Percentiles rank a stretch among this genome's conserved stretches.
Conservation (phyloP, 1,140 invertebrate species). For the Tenebrio molitor region DNA sequence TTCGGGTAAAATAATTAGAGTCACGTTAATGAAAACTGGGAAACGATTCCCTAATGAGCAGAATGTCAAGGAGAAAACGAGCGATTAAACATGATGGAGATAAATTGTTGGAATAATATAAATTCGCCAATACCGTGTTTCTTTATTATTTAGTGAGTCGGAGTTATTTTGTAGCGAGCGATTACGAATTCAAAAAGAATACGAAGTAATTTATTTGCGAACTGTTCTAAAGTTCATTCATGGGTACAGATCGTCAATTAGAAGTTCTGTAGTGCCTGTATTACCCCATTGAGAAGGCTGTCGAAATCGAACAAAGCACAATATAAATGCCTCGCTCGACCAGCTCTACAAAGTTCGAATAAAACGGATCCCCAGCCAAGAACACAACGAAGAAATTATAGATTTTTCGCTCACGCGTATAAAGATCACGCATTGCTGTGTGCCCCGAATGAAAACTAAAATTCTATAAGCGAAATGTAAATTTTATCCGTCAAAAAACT, state of each 20-base stretch:
- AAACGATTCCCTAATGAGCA: neutral
- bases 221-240: conserved; percentile 16
- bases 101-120: neutral
- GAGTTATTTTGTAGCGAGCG: neutral
- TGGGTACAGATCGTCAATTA: conserved; percentile 35
- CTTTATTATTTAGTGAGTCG: conserved; percentile 12
- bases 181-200: conserved; percentile 30
- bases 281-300: conserved; percentile 25
- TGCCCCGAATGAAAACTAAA: conserved; percentile 12
- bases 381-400: conserved; percentile 10
- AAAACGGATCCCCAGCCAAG: conserved; percentile 24
- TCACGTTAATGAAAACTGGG: neutral
- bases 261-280: conserved; percentile 24
- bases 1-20: neutral
- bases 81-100: conserved; percentile 5
- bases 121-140: conserved; percentile 1
- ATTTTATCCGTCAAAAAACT: neutral
- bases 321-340: conserved; percentile 35
- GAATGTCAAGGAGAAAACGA: conserved; percentile 2
- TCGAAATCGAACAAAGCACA: conserved; percentile 30
- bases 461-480: conserved; percentile 16
- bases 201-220: conserved; percentile 32
- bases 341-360: conserved; percentile 33
- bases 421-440: conserved; percentile 35
- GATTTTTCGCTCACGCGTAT: conserved; percentile 37